Evolutionary conservation across 2,797 vertebrate genomes (phyloP), one percentile per base, ranked within the genome.

Genomic region (Garrulus glandarius): DNA sequence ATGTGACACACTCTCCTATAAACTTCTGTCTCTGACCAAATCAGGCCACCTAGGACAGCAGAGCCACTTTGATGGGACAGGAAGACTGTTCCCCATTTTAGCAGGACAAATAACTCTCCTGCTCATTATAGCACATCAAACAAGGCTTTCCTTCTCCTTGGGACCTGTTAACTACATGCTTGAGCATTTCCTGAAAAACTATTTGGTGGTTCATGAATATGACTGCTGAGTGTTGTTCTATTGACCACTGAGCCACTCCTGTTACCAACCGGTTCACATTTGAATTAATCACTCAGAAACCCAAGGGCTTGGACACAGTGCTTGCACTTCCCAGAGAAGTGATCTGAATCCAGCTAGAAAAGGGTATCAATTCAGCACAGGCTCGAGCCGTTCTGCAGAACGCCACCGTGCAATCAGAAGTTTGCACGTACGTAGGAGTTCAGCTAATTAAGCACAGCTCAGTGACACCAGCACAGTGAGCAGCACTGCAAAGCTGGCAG

Each of bases 401-500:
- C 4, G 0, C 36, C 76, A 30, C 18, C 0, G 5, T 12, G 41
- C 74, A 46, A 14, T 29, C 53, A 34, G 26, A 34, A 43, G 8
- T 30, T 19, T 46, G 61, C n/a, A 11, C 7, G 10, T 4, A 64
- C 4, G 3, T 36, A 18, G 1, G 6, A 75, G 81, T 11, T 81
- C 61, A 80, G 78, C 23, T 49, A 52, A 91, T 56, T 44, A 44
- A 79, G 76, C 76, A 16, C 26, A 68, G 32, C 64, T 37, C 29
- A 11, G 50, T 20, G 59, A 71, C 64, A 92, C 56, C 77, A 60
- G 15, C 37, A 52, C 49, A 50, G 75, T 1, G 39, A 93, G 67
- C 67, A 67, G 76, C 74, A 11, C 2, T 46, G 71, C 70, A 50
- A 46, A 86, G 79, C 69, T 93, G 92, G 84, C 90, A 87, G 74